Base-by-base conservation (phyloP, 2,113 vertebrate genomes). In the Proterorhinus semilunaris region DNA sequence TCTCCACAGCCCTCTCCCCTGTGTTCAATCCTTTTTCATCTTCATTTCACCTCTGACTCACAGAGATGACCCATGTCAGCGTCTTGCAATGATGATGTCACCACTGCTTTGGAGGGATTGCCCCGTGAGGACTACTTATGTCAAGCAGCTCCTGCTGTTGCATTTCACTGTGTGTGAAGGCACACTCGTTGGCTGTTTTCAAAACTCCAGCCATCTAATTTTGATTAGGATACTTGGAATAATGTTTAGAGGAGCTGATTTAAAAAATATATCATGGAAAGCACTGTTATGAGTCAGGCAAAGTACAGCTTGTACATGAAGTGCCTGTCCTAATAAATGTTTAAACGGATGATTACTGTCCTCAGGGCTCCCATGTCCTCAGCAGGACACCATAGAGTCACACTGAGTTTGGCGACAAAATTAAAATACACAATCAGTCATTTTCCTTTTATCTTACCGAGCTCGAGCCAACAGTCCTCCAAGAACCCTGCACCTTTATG, bases 61-160 rank as follows among this genome's bases (percentile, higher is more conserved):
- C 45, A 46, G 74, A 85, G 79, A 84, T 86, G 86, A 88, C 89
- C 83, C 80, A 66, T 86, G 89, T 89, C 89, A 88, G 72, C 42
- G 74, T 89, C 87, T 88, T 75, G 74, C 80, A 84, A 91, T 91
- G 91, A 91, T 90, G 87, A 89, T 88, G 90, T 91, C 90, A 90
- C 78, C 13, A 67, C 67, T 81, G 74, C 78, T 81, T 86, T 88
- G 62, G 80, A 81, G 70, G 78, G 75, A 85, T 83, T 75, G 85
- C 84, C 83, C 84, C 67, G 1, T 65, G 76, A 84, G 79, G 78
- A 74, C 71, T 81, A 43, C 80, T 84, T 87, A 84, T 88, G 80
- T 88, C 79, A 36, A 73, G 57, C 75, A 79, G 78, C 80, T 68
- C 80, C 85, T 71, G 82, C 76, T 80, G 83, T 71, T 61, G 75